Evolutionary conservation across 2,888 invertebrate genomes (phyloP), one percentile per base, ranked within the genome.

Genomic region (Machimus rusticus): DNA sequence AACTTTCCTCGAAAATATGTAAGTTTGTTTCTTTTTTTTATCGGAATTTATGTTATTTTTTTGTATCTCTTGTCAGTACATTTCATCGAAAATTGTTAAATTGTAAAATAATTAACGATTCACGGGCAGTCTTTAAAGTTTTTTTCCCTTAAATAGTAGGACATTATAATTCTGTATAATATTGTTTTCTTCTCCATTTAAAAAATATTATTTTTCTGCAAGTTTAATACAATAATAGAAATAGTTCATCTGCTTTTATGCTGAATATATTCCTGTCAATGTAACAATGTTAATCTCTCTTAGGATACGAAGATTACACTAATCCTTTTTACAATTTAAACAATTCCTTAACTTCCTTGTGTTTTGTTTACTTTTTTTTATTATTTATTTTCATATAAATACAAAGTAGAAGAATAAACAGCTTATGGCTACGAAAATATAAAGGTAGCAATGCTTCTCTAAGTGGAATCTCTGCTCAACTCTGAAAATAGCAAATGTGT

Each of bases 101-200:
- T 74, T 74, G 85, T 85, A 85, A 85, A 85, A 85, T 85, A 85
- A 85, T 85, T 85, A 85, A 85, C 85, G 74, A 74, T 85, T 85
- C 85, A 74, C 46, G 74, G 85, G 85, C 85, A 85, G 85, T 85
- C 85, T 85, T 85, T 74, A 85, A 74, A 74, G 43, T 46, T 85
- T 79, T 79, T 39, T 84, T 43, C 74, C 46, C 74, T 85, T 43
- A 85, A 85, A 28, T 74, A 57, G 82, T 82, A 82, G 82, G 31
- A 82, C 51, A 82, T 37, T 34, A 74, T 85, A 74, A 74, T 85
- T 74, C 34, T 74, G 28, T 23, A 66, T 66, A 66, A 66, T 66
- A 8, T 85, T 85, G 31, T 37, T 85, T 85, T 85, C 39, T 16
- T 46, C 12, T 46, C 16, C 74, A 4, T 74, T 85, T 85, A 85